Percentiles rank a stretch among this genome's conserved stretches.
Evolutionary conservation across 1,140 invertebrate genomes (phyloP).

Genomic region (Cydia amplana): DNA sequence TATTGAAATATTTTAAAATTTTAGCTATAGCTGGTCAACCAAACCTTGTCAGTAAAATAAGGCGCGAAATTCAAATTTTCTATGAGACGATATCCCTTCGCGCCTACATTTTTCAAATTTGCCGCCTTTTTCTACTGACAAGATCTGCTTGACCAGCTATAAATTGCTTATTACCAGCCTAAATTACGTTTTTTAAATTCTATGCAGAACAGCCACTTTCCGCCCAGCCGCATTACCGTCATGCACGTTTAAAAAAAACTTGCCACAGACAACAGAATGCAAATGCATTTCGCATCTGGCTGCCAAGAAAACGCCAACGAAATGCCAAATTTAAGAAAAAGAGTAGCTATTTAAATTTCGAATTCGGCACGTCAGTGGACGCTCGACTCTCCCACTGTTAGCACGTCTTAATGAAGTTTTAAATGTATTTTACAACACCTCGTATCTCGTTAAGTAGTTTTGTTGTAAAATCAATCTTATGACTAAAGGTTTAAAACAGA

Average conservation of each 20-base stretch:
- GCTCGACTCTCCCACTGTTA: constrained; percentile 17
- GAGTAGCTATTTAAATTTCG: constrained; percentile 16
- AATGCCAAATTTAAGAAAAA: constrained; percentile 20
- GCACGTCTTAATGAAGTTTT: constrained; percentile 17
- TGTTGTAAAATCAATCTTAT: not conserved
- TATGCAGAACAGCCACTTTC: not conserved
- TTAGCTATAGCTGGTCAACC: too few relatives aligned
- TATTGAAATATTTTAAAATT: too few relatives aligned
- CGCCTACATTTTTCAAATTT: too few relatives aligned
- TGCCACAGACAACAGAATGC: not conserved
- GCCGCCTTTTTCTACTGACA: too few relatives aligned
- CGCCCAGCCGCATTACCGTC: not conserved
- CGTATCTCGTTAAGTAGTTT: not conserved
- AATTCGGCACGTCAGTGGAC: constrained; percentile 14
- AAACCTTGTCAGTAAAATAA: too few relatives aligned
- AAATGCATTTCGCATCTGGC: constrained; percentile 16
- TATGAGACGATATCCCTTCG: too few relatives aligned
- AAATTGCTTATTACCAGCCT: not conserved
- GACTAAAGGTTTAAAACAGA: not conserved
- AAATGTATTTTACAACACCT: not conserved
- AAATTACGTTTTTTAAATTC: not conserved
- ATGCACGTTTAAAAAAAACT: not conserved
- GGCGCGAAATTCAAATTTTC: too few relatives aligned
- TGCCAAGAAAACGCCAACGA: constrained; percentile 6
- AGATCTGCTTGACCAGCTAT: too few relatives aligned